Evolutionary conservation across 2,888 invertebrate genomes (phyloP).

Genomic region (Iphiclides podalirius): DNA sequence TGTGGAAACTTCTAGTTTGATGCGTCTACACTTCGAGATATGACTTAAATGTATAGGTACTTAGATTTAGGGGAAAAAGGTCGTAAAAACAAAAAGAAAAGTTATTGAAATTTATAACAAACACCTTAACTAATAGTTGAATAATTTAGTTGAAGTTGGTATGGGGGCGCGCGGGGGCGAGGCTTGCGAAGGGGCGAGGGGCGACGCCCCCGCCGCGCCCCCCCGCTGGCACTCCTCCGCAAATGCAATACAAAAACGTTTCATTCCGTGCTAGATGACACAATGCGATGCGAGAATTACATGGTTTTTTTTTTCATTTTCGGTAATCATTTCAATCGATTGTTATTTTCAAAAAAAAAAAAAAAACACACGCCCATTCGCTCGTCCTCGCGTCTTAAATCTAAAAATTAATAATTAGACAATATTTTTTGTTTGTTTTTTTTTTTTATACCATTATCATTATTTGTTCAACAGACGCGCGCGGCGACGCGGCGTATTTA

Average conservation of each 20-base stretch:
- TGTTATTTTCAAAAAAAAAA: conserved; percentile 67
- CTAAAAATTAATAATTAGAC: conserved; percentile 80
- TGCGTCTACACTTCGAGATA: conserved; percentile 78
- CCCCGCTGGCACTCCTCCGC: conserved; percentile 52
- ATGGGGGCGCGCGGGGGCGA: conserved; percentile 37
- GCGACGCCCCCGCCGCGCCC: conserved; percentile 39
- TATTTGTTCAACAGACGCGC: conserved; percentile 80
- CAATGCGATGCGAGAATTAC: conserved; percentile 72
- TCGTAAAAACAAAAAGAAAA: conserved; percentile 74
- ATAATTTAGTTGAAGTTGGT: conserved; percentile 70
- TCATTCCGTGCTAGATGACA: conserved; percentile 77
- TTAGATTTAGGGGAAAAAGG: conserved; percentile 74
- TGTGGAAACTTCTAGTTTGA: conserved; percentile 59
- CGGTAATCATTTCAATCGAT: conserved; percentile 21
- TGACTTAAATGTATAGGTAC: conserved; percentile 73
- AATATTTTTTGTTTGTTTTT: too few species aligned
- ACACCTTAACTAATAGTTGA: conserved; percentile 78
- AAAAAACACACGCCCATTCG: conserved; percentile 74
- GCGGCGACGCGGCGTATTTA: conserved; percentile 72
- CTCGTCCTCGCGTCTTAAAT: conserved; percentile 76
- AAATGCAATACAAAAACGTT: conserved; percentile 76
- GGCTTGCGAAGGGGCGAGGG: conserved; percentile 50
- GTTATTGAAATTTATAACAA: conserved; percentile 80
- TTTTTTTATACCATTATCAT: conserved; percentile 30
- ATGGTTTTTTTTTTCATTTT: conserved; percentile 42